Percentiles rank a stretch among this genome's conserved stretches.
phyloP scores from a whole-genome alignment of 2,113 vertebrate genomes.

The Gasterosteus aculeatus region DNA sequence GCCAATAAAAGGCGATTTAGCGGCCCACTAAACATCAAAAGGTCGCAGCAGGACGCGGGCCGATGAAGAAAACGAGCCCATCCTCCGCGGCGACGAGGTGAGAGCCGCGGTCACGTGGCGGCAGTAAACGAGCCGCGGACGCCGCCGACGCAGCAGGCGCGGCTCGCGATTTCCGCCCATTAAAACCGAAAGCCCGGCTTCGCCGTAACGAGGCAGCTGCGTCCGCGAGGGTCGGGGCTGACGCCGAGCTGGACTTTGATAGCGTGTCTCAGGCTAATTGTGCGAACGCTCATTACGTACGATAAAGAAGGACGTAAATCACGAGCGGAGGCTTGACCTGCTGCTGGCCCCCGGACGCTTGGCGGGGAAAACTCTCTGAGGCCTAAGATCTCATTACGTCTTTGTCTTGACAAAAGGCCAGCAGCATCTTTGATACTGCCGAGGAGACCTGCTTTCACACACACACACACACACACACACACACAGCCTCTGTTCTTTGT shows the following conservation, averaged over 20 bases:
- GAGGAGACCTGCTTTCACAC: conserved; percentile 45
- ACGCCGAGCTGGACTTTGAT: conserved; percentile 64
- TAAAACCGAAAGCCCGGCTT: conserved; percentile 69
- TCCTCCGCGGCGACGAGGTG: conserved; percentile 50
- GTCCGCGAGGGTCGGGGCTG: conserved; percentile 67
- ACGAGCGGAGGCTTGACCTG: conserved; percentile 70
- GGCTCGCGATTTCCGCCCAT: conserved; percentile 73
- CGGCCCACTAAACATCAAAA: conserved; percentile 62
- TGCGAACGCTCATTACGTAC: conserved; percentile 78
- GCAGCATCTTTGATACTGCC: conserved; percentile 63
- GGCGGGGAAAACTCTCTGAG: conserved; percentile 58
- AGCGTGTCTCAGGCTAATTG: conserved; percentile 78
- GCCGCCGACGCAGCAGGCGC: conserved; percentile 45
- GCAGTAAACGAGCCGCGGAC: conserved; percentile 64
- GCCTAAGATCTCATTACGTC: conserved; percentile 79
- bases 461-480: conserved; percentile 40
- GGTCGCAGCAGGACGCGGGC: conserved; percentile 36
- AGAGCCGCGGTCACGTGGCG: conserved; percentile 53
- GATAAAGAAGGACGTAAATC: conserved; percentile 83
- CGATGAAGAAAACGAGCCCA: conserved; percentile 3
- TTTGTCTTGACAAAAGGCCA: conserved; percentile 72
- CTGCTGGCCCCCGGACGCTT: conserved; percentile 65
- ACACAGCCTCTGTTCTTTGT: conserved; percentile 56
- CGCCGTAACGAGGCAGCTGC: conserved; percentile 74
- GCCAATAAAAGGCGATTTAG: conserved; percentile 62